Percentiles rank a stretch among this genome's conserved stretches.
Conservation (phyloP, 1,140 invertebrate genomes). For the Dinothrombium tinctorium region DNA sequence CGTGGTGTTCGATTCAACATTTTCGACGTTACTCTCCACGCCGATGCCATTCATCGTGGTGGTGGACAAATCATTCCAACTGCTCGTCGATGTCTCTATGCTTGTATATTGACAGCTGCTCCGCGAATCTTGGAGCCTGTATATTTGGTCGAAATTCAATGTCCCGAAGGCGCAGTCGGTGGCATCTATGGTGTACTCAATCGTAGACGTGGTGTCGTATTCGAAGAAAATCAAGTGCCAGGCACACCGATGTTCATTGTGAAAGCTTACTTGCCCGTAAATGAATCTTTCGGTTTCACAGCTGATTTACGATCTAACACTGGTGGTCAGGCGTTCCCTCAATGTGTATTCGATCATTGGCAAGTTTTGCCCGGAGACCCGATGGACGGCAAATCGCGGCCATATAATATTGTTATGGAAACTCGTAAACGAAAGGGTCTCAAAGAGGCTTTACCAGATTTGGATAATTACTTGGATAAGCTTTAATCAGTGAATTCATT, state of each 20-base stretch:
- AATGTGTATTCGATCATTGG: conserved; percentile 99
- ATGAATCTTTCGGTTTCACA: conserved; percentile 59
- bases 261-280: conserved; percentile 69
- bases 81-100: conserved; percentile 87
- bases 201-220: conserved; percentile 28
- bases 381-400: conserved; percentile 46
- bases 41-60: conserved; percentile 98
- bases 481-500: too few relatives aligned
- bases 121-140: conserved; percentile 94
- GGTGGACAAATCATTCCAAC: conserved; percentile 99
- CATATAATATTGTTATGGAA: conserved; percentile 60
- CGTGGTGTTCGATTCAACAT: conserved; percentile 92
- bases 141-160: conserved; percentile 97
- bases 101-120: conserved; percentile 68
- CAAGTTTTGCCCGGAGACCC: conserved; percentile 90
- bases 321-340: conserved; percentile 98
- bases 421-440: conserved; percentile 97
- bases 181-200: conserved; percentile 30
- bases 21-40: conserved; percentile 94
- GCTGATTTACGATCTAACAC: conserved; percentile 94
- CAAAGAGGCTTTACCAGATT: conserved; percentile 84
- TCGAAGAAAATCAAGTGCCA: conserved; percentile 38
- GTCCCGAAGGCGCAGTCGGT: conserved; percentile 62
- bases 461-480: conserved; percentile 41
- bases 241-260: conserved; percentile 97